Evolutionary conservation across 2,888 invertebrate genomes (phyloP), one percentile per base, ranked within the genome.

Genomic region (Mayetiola destructor): DNA sequence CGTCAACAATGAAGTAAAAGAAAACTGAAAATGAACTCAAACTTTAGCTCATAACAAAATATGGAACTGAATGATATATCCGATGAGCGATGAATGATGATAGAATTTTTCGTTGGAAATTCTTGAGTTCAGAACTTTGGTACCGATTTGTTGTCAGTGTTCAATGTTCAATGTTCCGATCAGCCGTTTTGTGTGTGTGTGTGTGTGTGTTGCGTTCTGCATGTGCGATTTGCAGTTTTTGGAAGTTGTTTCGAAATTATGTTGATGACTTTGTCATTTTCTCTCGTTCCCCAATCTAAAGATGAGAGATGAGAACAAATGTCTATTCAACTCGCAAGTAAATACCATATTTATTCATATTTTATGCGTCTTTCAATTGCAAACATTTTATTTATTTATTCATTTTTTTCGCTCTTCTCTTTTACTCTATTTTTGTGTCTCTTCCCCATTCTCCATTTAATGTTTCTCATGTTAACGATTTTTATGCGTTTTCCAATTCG

Each of bases 61-160:
- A n/a, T n/a, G n/a, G 23, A 27, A 48, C 23, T 48, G 48, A 48
- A 48, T 48, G 48, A 48, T 48, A 48, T 48, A 48, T 48, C 48
- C 48, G 48, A 48, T 48, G 48, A 48, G 48, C 27, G 48, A 48
- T 48, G 48, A 48, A 48, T 48, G 48, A 48, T 48, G 48, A 48
- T 48, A n/a, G n/a, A 48, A 27, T 48, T 48, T 23, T 48, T 39
- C 18, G 39, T n/a, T n/a, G n/a, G n/a, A n/a, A n/a, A n/a, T n/a
- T n/a, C n/a, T n/a, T n/a, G n/a, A n/a, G n/a, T n/a, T n/a, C n/a
- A n/a, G n/a, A n/a, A n/a, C n/a, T n/a, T n/a, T n/a, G n/a, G n/a
- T n/a, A n/a, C n/a, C n/a, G n/a, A n/a, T n/a, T n/a, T n/a, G n/a
- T n/a, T n/a, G n/a, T n/a, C n/a, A n/a, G n/a, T n/a, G n/a, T n/a